Evolutionary conservation across 2,888 invertebrate genomes (phyloP).

Genomic region (Platycheirus rosarum): DNA sequence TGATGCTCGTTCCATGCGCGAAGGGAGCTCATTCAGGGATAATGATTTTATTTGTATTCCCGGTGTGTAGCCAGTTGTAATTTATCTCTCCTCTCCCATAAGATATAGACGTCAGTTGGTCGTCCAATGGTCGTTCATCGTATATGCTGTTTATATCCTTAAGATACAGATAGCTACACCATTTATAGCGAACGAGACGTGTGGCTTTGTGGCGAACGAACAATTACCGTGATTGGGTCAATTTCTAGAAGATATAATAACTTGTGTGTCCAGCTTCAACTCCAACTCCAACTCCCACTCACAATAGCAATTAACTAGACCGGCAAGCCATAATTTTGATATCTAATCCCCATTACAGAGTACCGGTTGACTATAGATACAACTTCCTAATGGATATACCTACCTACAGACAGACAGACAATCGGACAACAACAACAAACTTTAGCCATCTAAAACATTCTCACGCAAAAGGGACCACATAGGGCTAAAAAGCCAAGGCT

Average conservation of each 20-base stretch:
- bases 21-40: slow-evolving; percentile 56
- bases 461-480: slow-evolving; percentile 32
- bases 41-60: slow-evolving; percentile 73
- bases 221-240: slow-evolving; percentile 69
- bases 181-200: neutral
- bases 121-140: slow-evolving; percentile 21
- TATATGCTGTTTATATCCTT: slow-evolving; percentile 61
- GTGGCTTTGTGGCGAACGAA: slow-evolving; percentile 40
- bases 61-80: slow-evolving; percentile 66
- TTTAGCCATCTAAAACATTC: slow-evolving; percentile 39
- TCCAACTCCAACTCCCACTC: slow-evolving; percentile 43
- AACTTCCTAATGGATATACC: slow-evolving; percentile 49
- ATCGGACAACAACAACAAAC: slow-evolving; percentile 18
- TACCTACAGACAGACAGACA: slow-evolving; percentile 9
- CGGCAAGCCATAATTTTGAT: slow-evolving; percentile 57
- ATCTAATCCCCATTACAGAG: slow-evolving; percentile 67
- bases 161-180: slow-evolving; percentile 41
- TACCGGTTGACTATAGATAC: slow-evolving; percentile 7
- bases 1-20: slow-evolving; percentile 28
- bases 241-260: slow-evolving; percentile 58
- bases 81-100: slow-evolving; percentile 52
- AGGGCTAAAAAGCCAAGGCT: slow-evolving; percentile 1
- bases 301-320: slow-evolving; percentile 60
- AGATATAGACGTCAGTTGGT: slow-evolving; percentile 12
- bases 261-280: slow-evolving; percentile 32